phyloP scores from a whole-genome alignment of 2,797 vertebrate species.

The Rhyacichthys aspro region DNA sequence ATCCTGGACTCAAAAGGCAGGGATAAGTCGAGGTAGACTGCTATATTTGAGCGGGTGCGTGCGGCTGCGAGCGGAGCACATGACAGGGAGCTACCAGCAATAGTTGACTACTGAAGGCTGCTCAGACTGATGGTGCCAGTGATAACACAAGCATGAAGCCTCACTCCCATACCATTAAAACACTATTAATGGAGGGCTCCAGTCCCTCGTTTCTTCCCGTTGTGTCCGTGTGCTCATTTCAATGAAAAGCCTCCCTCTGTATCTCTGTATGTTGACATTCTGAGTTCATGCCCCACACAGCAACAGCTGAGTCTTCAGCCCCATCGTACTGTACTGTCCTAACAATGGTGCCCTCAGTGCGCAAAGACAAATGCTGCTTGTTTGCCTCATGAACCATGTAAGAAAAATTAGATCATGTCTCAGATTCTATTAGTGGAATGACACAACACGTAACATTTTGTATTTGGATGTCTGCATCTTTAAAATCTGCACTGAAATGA shows the following conservation, averaged over 20 bases:
- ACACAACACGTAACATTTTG: neutral
- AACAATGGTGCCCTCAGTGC: slow-evolving; percentile 73
- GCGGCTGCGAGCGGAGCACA: slow-evolving; percentile 53
- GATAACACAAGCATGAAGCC: slow-evolving; percentile 32
- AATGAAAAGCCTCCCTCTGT: slow-evolving; percentile 63
- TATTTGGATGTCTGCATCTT: slow-evolving; percentile 1
- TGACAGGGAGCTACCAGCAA: slow-evolving; percentile 54
- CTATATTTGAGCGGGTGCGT: slow-evolving; percentile 43
- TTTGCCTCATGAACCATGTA: slow-evolving; percentile 59
- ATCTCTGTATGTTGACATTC: slow-evolving; percentile 70
- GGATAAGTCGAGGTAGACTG: slow-evolving; percentile 37
- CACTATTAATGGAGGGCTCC: slow-evolving; percentile 20
- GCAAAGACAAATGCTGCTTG: slow-evolving; percentile 69
- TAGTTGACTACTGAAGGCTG: slow-evolving; percentile 24
- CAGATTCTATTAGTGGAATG: slow-evolving; percentile 22
- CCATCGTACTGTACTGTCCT: slow-evolving; percentile 46
- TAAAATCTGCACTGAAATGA: neutral
- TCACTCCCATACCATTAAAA: slow-evolving; percentile 37
- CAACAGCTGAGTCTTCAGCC: slow-evolving; percentile 62
- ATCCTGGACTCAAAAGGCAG: slow-evolving; percentile 34
- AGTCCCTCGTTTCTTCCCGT: slow-evolving; percentile 25
- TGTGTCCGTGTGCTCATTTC: slow-evolving; percentile 58
- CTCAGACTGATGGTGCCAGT: slow-evolving; percentile 51
- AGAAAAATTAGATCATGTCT: slow-evolving; percentile 21
- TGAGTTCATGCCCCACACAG: slow-evolving; percentile 62